Percentiles rank a stretch among this genome's conserved stretches.
phyloP scores from a whole-genome alignment of 2,113 vertebrate species.

The Menidia beryllina region DNA sequence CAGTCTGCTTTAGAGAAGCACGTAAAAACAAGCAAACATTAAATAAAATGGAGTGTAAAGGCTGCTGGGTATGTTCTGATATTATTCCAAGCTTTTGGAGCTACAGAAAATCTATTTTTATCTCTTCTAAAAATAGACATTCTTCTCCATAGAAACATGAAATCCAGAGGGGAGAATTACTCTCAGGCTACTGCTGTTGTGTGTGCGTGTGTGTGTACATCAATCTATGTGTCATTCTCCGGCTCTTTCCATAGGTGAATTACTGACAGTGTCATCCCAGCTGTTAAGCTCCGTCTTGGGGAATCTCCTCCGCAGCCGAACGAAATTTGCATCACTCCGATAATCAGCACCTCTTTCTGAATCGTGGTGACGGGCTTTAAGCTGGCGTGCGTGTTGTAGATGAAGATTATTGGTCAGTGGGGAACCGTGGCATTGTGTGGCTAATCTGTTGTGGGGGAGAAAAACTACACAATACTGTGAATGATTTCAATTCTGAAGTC shows the following conservation, averaged over 20 bases:
- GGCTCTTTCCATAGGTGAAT: slow-evolving; percentile 48
- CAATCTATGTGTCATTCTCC: slow-evolving; percentile 26
- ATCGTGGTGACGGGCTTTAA: slow-evolving; percentile 35
- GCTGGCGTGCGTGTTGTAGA: slow-evolving; percentile 3
- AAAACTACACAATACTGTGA: not conserved
- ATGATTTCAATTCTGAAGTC: slow-evolving; percentile 8
- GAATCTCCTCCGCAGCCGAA: slow-evolving; percentile 64
- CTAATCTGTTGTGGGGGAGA: slow-evolving; percentile 16
- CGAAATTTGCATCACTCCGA: slow-evolving; percentile 60
- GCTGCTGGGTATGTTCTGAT: slow-evolving; percentile 49
- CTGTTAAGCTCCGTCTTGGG: slow-evolving; percentile 51
- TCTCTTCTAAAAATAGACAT: slow-evolving; percentile 75
- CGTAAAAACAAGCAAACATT: not conserved
- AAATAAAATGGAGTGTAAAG: slow-evolving; percentile 29
- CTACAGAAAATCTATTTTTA: slow-evolving; percentile 77
- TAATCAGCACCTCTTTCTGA: slow-evolving; percentile 26
- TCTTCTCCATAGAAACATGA: slow-evolving; percentile 80
- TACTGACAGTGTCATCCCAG: slow-evolving; percentile 40
- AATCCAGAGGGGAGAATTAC: slow-evolving; percentile 66
- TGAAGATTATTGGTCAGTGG: slow-evolving; percentile 31
- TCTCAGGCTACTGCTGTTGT: slow-evolving; percentile 39
- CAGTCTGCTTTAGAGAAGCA: not conserved
- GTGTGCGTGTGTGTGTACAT: slow-evolving; percentile 10
- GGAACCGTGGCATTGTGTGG: slow-evolving; percentile 3
- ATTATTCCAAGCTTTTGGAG: slow-evolving; percentile 56